Base-by-base conservation (phyloP, 2,113 vertebrate species). In the Mohoua ochrocephala region DNA sequence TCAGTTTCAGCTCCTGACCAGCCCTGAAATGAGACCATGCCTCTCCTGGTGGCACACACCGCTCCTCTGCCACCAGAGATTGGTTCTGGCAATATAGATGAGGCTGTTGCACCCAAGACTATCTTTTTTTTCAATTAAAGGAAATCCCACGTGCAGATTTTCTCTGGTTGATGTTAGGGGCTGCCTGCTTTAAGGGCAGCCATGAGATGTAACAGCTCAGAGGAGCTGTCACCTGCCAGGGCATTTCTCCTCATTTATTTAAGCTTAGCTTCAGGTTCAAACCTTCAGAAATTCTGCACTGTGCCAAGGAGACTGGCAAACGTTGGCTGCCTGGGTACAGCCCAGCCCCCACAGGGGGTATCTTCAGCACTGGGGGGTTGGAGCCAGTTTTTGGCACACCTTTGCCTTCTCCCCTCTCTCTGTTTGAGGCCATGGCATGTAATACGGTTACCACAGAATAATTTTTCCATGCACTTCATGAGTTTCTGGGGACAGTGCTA, bases 21-120 rank as follows among this genome's bases (percentile, higher is more conserved):
- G 31, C 31, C 63, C 45, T 10, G 8, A 9, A 27, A 3, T 16
- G 33, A 41, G 1, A 6, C 44, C 0, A 0, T 81, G 83, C 35
- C 45, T 56, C 45, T 83, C 50, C 47, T 19, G 9, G 31, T 41
- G 53, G 65, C 16, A 4, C 18, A 16, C 37, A 13, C 5, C 74
- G 67, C 56, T 71, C n/a, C 47, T 89, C 71, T 79, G 39, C 22
- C 53, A 20, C 39, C 1, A 3, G 20, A 61, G n/a, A 17, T 9
- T 8, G 1, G 23, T 45, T 47, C 19, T 52, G 35, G 26, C 63
- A n/a, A 10, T 41, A 24, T 2, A 45, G 37, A 17, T 26, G 10
- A 17, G 49, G 57, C 73, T 91, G 28, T 28, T 71, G 35, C 35
- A 63, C 39, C 23, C 5, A 15, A 42, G 7, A 53, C n/a, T 37